Conservation (phyloP, 2,888 invertebrate species). For the Philonicus albiceps region DNA sequence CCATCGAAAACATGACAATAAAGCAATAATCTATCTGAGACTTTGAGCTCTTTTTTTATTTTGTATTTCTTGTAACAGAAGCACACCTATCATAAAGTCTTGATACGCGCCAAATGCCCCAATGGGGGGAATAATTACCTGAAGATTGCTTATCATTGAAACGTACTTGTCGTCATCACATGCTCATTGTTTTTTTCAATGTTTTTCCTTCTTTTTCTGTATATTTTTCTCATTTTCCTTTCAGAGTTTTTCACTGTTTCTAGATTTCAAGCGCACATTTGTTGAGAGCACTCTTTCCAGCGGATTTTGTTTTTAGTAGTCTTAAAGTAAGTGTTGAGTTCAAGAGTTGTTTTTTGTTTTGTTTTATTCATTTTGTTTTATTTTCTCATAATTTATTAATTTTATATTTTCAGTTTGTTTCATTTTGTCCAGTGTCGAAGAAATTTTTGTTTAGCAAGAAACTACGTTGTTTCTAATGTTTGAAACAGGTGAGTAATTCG, state of each 20-base stretch:
- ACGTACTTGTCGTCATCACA: neutral
- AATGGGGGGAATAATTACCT: neutral
- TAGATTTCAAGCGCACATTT: neutral
- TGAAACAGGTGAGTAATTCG: slow-evolving; percentile 18
- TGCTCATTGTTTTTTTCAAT: neutral
- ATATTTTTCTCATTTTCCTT: slow-evolving; percentile 11
- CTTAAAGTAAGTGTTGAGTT: slow-evolving; percentile 14
- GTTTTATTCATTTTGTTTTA: neutral
- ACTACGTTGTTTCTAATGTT: slow-evolving; percentile 22
- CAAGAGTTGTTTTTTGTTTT: neutral
- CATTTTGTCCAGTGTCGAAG: neutral
- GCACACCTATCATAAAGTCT: neutral
- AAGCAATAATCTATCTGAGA: neutral
- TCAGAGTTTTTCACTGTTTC: slow-evolving; percentile 13
- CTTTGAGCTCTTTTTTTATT: neutral
- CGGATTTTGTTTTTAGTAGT: neutral
- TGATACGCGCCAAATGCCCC: neutral
- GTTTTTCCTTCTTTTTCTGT: neutral
- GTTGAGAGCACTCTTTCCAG: neutral
- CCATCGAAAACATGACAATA: neutral
- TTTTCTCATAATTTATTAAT: neutral
- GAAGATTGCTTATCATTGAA: neutral
- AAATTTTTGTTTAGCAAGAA: neutral
- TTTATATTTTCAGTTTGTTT: slow-evolving; percentile 20
- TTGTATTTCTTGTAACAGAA: neutral